These are phyloP conservation scores for Tachysurus vachellii DNA, from an alignment of 2,113 vertebrate species.

Conservation along the genomic window DNA sequence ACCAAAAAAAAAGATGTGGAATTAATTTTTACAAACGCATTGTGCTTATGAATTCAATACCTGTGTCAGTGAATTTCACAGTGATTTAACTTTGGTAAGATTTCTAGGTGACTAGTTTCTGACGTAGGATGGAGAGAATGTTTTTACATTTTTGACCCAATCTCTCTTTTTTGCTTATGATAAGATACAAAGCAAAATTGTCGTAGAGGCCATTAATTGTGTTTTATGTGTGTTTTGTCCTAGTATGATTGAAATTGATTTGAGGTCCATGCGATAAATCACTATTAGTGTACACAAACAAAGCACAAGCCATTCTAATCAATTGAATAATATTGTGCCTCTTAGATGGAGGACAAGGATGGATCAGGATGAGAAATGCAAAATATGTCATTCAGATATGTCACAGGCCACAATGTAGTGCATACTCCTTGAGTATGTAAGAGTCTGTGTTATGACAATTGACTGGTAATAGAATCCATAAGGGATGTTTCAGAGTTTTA, in stretches of 20 bases:
- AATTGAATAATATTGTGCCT: slow-evolving; percentile 51
- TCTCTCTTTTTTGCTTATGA: slow-evolving; percentile 59
- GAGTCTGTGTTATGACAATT: not conserved
- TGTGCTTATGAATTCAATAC: not conserved
- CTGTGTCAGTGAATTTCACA: slow-evolving; percentile 23
- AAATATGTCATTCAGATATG: slow-evolving; percentile 44
- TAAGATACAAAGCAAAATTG: slow-evolving; percentile 79
- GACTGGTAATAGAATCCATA: not conserved
- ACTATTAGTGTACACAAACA: slow-evolving; percentile 56
- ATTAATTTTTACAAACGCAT: not conserved
- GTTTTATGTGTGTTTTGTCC: slow-evolving; percentile 52
- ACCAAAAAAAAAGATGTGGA: not conserved
- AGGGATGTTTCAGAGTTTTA: not conserved
- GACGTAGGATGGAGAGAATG: not conserved
- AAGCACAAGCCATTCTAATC: slow-evolving; percentile 53
- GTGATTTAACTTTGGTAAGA: slow-evolving; percentile 8
- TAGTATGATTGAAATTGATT: slow-evolving; percentile 54
- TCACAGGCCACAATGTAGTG: slow-evolving; percentile 4
- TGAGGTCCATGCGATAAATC: slow-evolving; percentile 48
- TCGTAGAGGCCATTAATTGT: slow-evolving; percentile 51
- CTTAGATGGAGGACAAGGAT: slow-evolving; percentile 38
- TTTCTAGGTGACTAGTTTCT: slow-evolving; percentile 2
- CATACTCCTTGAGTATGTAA: slow-evolving; percentile 5
- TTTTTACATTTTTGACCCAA: slow-evolving; percentile 18
- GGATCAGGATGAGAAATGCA: slow-evolving; percentile 40